Base-by-base conservation (phyloP, 2,113 vertebrate species). In the Halcyon malimbica region DNA sequence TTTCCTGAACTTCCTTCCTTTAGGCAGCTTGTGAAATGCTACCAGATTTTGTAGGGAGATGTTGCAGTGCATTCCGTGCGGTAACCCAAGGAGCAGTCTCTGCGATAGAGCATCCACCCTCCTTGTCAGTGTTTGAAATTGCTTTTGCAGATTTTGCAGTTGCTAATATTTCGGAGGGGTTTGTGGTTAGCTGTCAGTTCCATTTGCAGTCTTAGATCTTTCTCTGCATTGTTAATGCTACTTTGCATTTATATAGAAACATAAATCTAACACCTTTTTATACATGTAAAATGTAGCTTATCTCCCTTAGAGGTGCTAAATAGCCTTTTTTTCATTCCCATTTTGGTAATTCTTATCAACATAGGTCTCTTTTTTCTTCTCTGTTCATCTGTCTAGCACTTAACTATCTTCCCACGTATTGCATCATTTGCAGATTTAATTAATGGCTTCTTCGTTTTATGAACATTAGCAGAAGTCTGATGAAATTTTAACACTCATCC, bases 371-470 rank as follows among this genome's bases (percentile, higher is more conserved):
- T 65, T 89, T 48, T 79, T 90, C 62, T 79, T 64, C 90, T 87
- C 69, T 68, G 57, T 90, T 89, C 7, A 41, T 71, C 17, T 63
- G 23, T 51, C 67, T 89, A 39, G 26, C 53, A 46, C 20, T 89
- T 88, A 65, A 57, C 24, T 41, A 2, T 83, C 73, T 92, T 87
- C 83, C 80, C 62, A 89, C 73, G 1, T 91, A 84, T 41, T 89
- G 39, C 74, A 91, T 96, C 42, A 82, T 91, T 71, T 94, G 42
- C 48, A 65, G 74, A 29, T 85, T 82, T 96, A 94, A 97, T 96
- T 96, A 95, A 94, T 90, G 70, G 53, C 44, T 89, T 94, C 33
- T 88, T 76, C 31, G 26, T 76, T 69, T 95, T 83, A 76, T 68
- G 31, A 73, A 28, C 93, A 41, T 69, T 57, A 73, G 33, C 56